Evolutionary conservation across 53 echinoderm and acorn worm species (phyloP).

Genomic region (Antedon mediterranea): DNA sequence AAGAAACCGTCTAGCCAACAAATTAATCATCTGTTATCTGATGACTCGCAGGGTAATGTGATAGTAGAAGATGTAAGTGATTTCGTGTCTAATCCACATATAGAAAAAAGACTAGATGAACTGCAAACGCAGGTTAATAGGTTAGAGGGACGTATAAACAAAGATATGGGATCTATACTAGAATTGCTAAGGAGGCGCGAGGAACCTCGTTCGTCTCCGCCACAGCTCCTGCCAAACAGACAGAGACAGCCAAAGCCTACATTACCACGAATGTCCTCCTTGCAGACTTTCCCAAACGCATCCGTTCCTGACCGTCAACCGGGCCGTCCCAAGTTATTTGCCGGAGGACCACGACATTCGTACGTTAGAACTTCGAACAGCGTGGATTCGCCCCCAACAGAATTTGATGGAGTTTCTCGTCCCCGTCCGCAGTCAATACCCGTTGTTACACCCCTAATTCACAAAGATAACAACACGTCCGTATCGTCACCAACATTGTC

Average conservation of each 20-base stretch:
- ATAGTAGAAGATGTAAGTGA: conserved; percentile 77
- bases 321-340: not conserved
- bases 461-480: not conserved
- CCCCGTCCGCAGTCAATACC: not conserved
- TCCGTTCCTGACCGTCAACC: conserved; percentile 15
- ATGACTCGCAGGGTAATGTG: conserved; percentile 48
- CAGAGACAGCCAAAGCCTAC: conserved; percentile 68
- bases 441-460: not conserved
- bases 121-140: conserved; percentile 82
- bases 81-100: conserved; percentile 60
- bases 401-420: not conserved
- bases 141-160: conserved; percentile 68
- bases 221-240: conserved; percentile 64
- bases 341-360: not conserved
- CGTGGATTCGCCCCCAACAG: not conserved
- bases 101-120: conserved; percentile 73
- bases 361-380: not conserved
- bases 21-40: conserved; percentile 3
- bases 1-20: not conserved
- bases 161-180: conserved; percentile 87
- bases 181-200: conserved; percentile 62
- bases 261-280: conserved; percentile 67
- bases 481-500: conserved; percentile 39
- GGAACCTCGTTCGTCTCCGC: conserved; percentile 40
- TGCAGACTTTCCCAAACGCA: conserved; percentile 43